Percentiles rank a stretch among this genome's conserved stretches.
Evolutionary conservation across 2,888 invertebrate species (phyloP).

Genomic region (Cantharis nigra): DNA sequence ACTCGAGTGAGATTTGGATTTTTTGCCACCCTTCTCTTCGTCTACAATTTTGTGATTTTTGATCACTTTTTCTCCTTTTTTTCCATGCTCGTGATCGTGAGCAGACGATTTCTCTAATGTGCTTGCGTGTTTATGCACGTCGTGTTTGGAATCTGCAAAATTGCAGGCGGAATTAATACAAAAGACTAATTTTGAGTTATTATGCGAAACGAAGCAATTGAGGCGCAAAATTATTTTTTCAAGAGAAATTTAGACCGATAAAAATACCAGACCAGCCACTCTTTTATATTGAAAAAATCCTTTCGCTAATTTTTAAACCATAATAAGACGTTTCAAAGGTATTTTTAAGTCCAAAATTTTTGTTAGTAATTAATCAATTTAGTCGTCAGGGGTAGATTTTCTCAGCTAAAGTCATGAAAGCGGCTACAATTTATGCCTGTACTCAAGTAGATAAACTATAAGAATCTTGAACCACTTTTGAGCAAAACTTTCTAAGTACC

Average conservation of each 20-base stretch:
- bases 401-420: no score
- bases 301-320: no score
- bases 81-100: slow-evolving; percentile 47
- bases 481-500: no score
- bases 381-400: no score
- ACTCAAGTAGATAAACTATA: no score
- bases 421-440: no score
- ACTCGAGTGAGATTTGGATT: slow-evolving; percentile 43
- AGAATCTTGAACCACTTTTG: no score
- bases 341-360: no score
- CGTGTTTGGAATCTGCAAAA: slow-evolving; percentile 32
- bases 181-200: background rate
- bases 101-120: slow-evolving; percentile 41
- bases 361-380: no score
- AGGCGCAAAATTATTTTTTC: background rate
- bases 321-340: no score
- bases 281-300: no score
- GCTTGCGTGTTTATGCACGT: slow-evolving; percentile 36
- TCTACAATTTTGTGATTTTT: slow-evolving; percentile 45
- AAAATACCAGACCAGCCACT: background rate
- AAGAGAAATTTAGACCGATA: background rate
- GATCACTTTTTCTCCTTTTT: slow-evolving; percentile 44
- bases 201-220: background rate
- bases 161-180: background rate
- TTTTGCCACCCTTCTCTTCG: slow-evolving; percentile 49